Percentiles rank a stretch among this genome's conserved stretches.
Evolutionary conservation across 2,113 vertebrate genomes (phyloP).

Genomic region (Prolemur simus): DNA sequence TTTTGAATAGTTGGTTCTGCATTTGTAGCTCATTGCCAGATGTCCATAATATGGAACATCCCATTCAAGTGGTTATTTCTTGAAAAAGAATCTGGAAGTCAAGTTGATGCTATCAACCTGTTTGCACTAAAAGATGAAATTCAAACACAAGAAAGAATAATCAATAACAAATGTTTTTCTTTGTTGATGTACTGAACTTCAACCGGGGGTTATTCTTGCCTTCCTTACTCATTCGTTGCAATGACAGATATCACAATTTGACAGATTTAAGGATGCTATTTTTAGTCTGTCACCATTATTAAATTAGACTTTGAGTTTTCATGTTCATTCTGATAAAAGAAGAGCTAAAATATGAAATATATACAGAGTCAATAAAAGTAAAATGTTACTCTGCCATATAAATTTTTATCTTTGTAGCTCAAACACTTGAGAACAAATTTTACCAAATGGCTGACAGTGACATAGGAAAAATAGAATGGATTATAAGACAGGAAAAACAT

Average conservation of each 20-base stretch:
- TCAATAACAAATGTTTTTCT: constrained; percentile 45
- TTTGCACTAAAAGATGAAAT: constrained; percentile 51
- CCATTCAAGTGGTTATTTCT: constrained; percentile 55
- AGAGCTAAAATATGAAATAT: not conserved
- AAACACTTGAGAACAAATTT: constrained; percentile 28
- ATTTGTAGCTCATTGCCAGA: constrained; percentile 25
- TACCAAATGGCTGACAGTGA: constrained; percentile 15
- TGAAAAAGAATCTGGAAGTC: constrained; percentile 50
- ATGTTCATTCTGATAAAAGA: constrained; percentile 44
- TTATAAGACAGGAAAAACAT: constrained; percentile 26
- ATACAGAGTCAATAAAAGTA: not conserved
- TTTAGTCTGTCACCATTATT: constrained; percentile 38
- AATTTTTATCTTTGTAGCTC: constrained; percentile 4
- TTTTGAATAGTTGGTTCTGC: not conserved
- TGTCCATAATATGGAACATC: not conserved
- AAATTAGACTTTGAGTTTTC: constrained; percentile 34
- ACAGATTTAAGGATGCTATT: constrained; percentile 23
- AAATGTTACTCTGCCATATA: not conserved
- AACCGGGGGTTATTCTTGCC: not conserved
- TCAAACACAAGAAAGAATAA: constrained; percentile 22
- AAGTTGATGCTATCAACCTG: not conserved
- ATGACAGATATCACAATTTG: constrained; percentile 30
- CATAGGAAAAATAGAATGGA: constrained; percentile 24
- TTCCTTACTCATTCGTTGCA: not conserved
- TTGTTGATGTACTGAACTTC: not conserved